Percentiles rank a stretch among this genome's conserved stretches.
Evolutionary conservation across 2,888 invertebrate genomes (phyloP).

Genomic region (Lasioglossum leucozonium): DNA sequence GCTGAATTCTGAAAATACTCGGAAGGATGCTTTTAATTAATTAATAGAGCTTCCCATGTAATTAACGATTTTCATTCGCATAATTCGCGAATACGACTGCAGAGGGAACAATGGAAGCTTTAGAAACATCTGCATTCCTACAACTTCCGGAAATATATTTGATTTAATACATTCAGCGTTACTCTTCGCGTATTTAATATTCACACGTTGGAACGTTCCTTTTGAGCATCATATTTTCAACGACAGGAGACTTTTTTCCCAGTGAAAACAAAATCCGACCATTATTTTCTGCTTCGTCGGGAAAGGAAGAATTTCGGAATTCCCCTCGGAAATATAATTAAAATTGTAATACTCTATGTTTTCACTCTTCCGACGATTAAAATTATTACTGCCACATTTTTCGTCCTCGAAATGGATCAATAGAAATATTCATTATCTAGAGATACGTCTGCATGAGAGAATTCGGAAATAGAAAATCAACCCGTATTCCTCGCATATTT

Average conservation of each 20-base stretch:
- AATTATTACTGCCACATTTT: background rate
- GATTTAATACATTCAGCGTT: conserved; percentile 14
- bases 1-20: background rate
- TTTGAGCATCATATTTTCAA: background rate
- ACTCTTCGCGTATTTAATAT: background rate
- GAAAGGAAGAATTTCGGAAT: background rate
- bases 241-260: background rate
- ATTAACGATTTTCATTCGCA: conserved; percentile 52
- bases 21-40: conserved; percentile 37
- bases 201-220: background rate
- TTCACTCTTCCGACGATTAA: background rate
- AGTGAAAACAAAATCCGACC: background rate
- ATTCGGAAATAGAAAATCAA: background rate
- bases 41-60: conserved; percentile 32
- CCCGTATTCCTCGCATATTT: background rate
- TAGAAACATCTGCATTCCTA: conserved; percentile 15
- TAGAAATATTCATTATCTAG: background rate
- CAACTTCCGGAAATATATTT: conserved; percentile 19
- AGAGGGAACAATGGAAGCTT: conserved; percentile 30
- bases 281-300: background rate
- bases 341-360: conserved; percentile 1
- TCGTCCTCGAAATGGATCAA: no score
- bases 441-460: background rate
- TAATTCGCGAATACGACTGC: conserved; percentile 24
- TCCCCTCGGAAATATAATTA: background rate